Base-by-base conservation (phyloP, 1,140 invertebrate genomes). In the Bicyclus anynana region DNA sequence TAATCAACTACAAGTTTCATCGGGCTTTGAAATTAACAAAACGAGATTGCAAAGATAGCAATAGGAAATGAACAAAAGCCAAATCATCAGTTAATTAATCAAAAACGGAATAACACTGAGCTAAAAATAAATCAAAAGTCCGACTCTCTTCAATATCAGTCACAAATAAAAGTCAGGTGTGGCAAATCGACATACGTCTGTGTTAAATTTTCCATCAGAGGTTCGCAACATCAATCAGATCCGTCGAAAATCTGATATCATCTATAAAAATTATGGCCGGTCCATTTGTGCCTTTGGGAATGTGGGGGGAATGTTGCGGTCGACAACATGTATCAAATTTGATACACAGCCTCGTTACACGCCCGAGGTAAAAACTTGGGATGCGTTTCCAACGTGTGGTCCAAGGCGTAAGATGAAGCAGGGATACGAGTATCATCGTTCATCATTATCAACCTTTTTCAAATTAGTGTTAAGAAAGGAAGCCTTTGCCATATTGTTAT, bases 321-420 rank as follows among this genome's bases (percentile, higher is more conserved):
- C 53, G 61, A 54, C 40, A 62, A 56, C 58, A 73, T 78, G 67
- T 65, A 73, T 80, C 70, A 72, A 72, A 76, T 77, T 79, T 74
- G 72, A 74, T 74, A 78, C 74, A 76, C 67, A 52, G 56, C 44
- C 63, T 77, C 65, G 64, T 78, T 74, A 71, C 56, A 57, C 49
- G 61, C 46, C 38, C 49, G 59, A 13, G 48, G 64, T 67, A 79
- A 81, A 79, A 77, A 74, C 65, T 68, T 60, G 48, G 60, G 54
- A 67, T 58, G 54, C 53, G 62, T 72, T 76, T 71, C 66, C 63
- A 53, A 57, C 2, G 26, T 60, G 44, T 47, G 59, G 62, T 62
- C 0, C 42, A 69, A 61, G 26, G 33, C 23, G 52, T 13, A 33
- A 42, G 59, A 47, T 47, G 17, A 47, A 10, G 37, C 27, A 10